Percentiles rank a stretch among this genome's conserved stretches.
phyloP scores from a whole-genome alignment of 1,140 invertebrate species.

The Drosophila pachea region DNA sequence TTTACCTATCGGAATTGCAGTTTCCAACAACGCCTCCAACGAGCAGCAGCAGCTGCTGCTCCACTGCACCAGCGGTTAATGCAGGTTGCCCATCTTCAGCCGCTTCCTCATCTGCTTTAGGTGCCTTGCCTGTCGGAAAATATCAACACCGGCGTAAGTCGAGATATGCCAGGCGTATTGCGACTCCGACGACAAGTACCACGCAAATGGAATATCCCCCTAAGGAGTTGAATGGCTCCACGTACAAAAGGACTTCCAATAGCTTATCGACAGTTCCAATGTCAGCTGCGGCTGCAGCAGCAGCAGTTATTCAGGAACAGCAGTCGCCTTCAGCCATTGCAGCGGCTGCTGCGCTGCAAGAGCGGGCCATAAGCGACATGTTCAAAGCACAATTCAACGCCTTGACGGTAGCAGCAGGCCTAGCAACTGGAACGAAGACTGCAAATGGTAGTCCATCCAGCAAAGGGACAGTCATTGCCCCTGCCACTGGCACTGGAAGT shows the following conservation, averaged over 20 bases:
- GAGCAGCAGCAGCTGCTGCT: conserved; percentile 51
- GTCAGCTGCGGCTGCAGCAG: background rate
- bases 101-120: too few species aligned
- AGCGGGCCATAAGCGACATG: conserved; percentile 52
- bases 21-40: conserved; percentile 43
- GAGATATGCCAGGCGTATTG: conserved; percentile 46
- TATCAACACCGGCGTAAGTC: conserved; percentile 52
- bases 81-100: too few species aligned
- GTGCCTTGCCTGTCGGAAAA: conserved; percentile 7
- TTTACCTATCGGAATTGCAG: conserved; percentile 28
- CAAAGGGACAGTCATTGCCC: too few species aligned
- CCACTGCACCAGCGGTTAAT: conserved; percentile 16
- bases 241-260: background rate
- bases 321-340: conserved; percentile 17
- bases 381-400: conserved; percentile 61
- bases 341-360: conserved; percentile 44
- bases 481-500: background rate
- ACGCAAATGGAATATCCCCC: background rate
- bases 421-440: conserved; percentile 4
- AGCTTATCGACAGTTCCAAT: too few species aligned
- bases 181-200: conserved; percentile 16
- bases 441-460: background rate
- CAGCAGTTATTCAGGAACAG: conserved; percentile 6
- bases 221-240: conserved; percentile 7
- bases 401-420: conserved; percentile 37